Evolutionary conservation across 2,113 vertebrate genomes (phyloP), one percentile per base, ranked within the genome.

Genomic region (Poeciliopsis occidentalis): DNA sequence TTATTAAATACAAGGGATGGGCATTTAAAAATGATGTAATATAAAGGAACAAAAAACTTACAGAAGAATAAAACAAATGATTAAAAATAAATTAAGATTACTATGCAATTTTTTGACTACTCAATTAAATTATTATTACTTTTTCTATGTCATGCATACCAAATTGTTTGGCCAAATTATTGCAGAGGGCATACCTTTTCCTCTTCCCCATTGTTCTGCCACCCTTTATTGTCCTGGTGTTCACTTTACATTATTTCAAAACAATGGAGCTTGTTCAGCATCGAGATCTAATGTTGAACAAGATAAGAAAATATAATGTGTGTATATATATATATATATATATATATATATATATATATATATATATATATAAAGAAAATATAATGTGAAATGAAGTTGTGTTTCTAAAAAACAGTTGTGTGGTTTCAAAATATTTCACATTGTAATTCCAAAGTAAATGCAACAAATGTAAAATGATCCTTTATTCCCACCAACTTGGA

Each of bases 191-290:
- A 44, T 44, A 44, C 3, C 0, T 5, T 17, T 44, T 13, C 41
- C 13, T 17, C 41, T 17, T 47, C 44, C 5, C 44, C 44, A 15
- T 17, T 6, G 44, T 47, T 17, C 17, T 6, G 17, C 44, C 44
- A 17, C 44, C 19, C 15, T 17, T 47, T 47, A 19, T 47, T 47
- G 44, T 17, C 44, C 62, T 64, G 13, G 72, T 30, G 29, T 34
- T 62, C 2, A 31, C 68, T 67, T 60, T 65, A 31, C 54, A 75
- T 87, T 88, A 34, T 79, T 75, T 24, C 6, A 57, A 10, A 31
- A 73, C 76, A 69, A 47, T 78, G 44, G 61, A 37, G 10, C 10
- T 67, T 41, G 12, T 74, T 71, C 34, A 51, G 51, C 29, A 64
- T 74, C 12, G 67, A 74, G 70, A 54, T 12, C 15, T 47, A 24